Evolutionary conservation across 2,888 invertebrate genomes (phyloP).

Genomic region (Athalia circularis): DNA sequence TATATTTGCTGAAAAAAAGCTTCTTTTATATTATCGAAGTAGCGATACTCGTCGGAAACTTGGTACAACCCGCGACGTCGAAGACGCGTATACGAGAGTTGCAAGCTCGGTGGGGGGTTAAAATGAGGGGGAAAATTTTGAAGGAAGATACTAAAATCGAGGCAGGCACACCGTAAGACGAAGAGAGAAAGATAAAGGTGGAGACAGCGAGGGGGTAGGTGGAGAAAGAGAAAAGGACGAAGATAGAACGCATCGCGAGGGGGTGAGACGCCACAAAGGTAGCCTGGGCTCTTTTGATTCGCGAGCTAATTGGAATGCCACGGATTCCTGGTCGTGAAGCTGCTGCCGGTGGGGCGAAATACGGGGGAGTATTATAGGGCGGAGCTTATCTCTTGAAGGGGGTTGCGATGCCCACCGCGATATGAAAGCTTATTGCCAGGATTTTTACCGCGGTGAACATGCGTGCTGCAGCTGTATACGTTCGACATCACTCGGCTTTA

Average conservation of each 20-base stretch:
- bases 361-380: constrained; percentile 54
- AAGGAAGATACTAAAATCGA: constrained; percentile 16
- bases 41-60: background rate
- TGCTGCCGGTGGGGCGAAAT: constrained; percentile 55
- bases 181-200: constrained; percentile 46
- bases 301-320: constrained; percentile 74
- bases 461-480: background rate
- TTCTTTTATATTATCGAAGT: background rate
- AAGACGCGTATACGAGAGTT: background rate
- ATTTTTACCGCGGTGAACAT: constrained; percentile 41
- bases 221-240: constrained; percentile 51
- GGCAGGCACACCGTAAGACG: background rate
- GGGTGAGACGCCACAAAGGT: constrained; percentile 72
- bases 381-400: constrained; percentile 68
- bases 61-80: background rate
- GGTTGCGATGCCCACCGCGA: constrained; percentile 60
- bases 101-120: background rate
- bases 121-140: constrained; percentile 9
- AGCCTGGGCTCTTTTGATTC: constrained; percentile 73
- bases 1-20: background rate
- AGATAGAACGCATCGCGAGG: constrained; percentile 50
- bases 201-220: constrained; percentile 41
- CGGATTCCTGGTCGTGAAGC: constrained; percentile 72
- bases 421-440: constrained; percentile 59
- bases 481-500: constrained; percentile 12